These are phyloP conservation scores for Sprattus sprattus DNA, from an alignment of 2,113 vertebrate species.

Conservation along the genomic window DNA sequence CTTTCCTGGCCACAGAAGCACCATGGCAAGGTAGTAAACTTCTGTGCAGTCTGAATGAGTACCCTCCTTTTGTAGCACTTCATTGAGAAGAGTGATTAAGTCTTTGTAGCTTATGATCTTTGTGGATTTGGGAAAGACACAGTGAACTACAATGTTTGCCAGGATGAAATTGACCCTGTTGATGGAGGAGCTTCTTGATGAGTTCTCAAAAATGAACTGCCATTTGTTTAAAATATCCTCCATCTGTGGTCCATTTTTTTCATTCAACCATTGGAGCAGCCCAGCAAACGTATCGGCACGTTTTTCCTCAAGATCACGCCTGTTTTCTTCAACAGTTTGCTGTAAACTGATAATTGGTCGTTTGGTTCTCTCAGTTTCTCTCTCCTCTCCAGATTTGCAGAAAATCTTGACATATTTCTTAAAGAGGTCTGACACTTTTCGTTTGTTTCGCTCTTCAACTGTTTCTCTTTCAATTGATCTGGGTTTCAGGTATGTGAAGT, in stretches of 20 bases:
- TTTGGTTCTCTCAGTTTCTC: not conserved
- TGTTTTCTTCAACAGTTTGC: not conserved
- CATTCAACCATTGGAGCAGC: not conserved
- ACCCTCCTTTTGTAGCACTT: not conserved
- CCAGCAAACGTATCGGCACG: not conserved
- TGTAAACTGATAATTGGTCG: not conserved
- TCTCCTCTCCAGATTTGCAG: not conserved
- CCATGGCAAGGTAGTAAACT: not conserved
- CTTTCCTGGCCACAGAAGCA: not conserved
- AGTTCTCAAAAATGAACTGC: constrained; percentile 1
- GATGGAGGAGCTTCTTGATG: not conserved
- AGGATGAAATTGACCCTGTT: constrained; percentile 52
- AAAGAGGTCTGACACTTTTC: not conserved
- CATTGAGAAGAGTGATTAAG: not conserved
- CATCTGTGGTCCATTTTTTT: not conserved
- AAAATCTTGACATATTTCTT: not conserved
- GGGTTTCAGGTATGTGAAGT: constrained; percentile 49
- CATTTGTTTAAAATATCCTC: not conserved
- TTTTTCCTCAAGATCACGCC: not conserved
- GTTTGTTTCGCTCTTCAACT: not conserved
- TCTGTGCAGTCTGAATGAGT: not conserved
- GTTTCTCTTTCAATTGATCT: constrained; percentile 33
- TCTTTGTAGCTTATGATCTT: constrained; percentile 16
- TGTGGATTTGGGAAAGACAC: constrained; percentile 37
- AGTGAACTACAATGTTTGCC: constrained; percentile 56